Evolutionary conservation across 2,113 vertebrate species (phyloP).

Genomic region (Dinomys branickii): DNA sequence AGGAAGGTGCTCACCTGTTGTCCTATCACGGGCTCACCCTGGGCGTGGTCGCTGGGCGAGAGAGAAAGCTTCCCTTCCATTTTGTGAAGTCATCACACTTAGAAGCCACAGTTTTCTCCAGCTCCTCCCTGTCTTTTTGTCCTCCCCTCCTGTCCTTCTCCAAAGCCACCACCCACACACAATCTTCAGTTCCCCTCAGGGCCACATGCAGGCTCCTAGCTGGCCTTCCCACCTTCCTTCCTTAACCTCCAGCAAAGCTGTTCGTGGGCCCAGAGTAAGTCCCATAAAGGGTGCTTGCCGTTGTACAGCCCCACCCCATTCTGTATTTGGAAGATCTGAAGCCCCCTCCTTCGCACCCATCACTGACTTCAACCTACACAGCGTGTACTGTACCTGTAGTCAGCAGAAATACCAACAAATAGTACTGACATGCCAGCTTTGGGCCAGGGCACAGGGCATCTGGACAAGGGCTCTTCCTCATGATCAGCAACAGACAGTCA

Average conservation of each 20-base stretch:
- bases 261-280: background rate
- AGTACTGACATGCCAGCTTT: background rate
- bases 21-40: background rate
- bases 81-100: background rate
- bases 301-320: background rate
- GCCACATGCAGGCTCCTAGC: background rate
- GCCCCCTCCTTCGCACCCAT: background rate
- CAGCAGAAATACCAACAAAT: background rate
- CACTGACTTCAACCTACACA: background rate
- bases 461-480: background rate
- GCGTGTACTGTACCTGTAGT: background rate
- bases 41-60: background rate
- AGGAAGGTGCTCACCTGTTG: fast-evolving
- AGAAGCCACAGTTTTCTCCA: background rate
- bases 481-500: background rate
- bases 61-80: background rate
- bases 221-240: background rate
- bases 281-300: background rate
- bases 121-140: background rate
- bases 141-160: background rate
- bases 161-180: background rate
- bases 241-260: background rate
- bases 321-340: background rate
- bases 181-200: background rate
- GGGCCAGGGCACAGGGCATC: background rate